These are phyloP conservation scores for Montipora cactus DNA, from an alignment of 64 coral and sea anemone species.

Conservation along the genomic window DNA sequence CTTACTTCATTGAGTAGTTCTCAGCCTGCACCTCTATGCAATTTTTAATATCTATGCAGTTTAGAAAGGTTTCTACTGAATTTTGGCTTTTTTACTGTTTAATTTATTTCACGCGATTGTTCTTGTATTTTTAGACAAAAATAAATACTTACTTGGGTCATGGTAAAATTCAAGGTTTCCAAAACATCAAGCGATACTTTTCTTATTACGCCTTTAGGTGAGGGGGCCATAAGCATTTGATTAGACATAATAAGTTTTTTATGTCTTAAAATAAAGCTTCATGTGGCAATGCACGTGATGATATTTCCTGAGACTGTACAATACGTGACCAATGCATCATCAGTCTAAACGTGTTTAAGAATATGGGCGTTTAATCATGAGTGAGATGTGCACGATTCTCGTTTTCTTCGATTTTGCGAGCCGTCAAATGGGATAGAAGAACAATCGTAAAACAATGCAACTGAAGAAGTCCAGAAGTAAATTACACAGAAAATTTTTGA, in stretches of 20 bases:
- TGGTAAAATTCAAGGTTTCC: background rate
- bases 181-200: no score
- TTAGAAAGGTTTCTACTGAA: no score
- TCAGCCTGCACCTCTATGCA: no score
- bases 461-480: background rate
- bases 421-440: background rate
- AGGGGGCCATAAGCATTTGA: background rate
- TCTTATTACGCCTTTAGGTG: no score
- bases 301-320: background rate
- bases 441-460: background rate
- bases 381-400: background rate
- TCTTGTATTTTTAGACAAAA: background rate
- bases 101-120: no score
- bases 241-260: background rate
- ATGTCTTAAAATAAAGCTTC: background rate
- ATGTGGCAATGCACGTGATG: background rate
- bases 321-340: background rate
- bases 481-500: background rate
- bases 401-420: background rate
- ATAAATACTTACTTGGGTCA: background rate
- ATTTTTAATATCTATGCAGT: no score
- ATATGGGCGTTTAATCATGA: background rate
- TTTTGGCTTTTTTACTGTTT: no score
- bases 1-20: no score
- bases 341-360: slow-evolving; percentile 3